Percentiles rank a stretch among this genome's conserved stretches.
Evolutionary conservation across 2,797 vertebrate species (phyloP).

Genomic region (Tragopan temminckii): DNA sequence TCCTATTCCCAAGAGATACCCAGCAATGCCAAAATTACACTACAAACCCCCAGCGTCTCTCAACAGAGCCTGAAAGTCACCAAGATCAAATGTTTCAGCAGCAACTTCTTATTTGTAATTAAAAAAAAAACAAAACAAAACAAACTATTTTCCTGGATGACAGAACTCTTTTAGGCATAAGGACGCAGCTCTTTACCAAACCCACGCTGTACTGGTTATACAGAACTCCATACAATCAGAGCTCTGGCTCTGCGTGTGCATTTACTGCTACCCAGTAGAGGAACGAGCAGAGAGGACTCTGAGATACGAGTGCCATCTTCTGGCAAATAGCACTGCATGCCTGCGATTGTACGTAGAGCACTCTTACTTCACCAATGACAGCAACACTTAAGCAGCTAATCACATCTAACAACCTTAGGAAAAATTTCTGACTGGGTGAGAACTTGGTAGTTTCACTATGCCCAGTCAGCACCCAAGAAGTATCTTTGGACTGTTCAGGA

Average conservation of each 20-base stretch:
- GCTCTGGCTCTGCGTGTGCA: not conserved
- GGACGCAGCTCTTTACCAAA: not conserved
- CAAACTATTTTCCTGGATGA: not conserved
- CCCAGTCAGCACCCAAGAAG: not conserved
- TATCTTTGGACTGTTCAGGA: not conserved
- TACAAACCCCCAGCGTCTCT: accelerated
- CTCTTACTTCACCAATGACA: accelerated
- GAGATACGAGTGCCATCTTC: constrained; percentile 34
- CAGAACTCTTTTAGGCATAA: not conserved
- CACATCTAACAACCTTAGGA: not conserved
- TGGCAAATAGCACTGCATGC: not conserved
- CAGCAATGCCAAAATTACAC: accelerated
- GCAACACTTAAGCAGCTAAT: too few species aligned
- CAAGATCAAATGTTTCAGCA: not conserved
- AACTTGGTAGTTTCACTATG: accelerated
- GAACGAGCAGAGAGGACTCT: not conserved
- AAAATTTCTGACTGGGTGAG: not conserved
- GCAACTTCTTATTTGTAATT: not conserved
- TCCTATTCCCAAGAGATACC: not conserved
- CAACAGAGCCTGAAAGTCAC: not conserved
- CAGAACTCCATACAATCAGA: not conserved
- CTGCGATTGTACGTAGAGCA: accelerated
- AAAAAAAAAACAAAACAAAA: too few species aligned
- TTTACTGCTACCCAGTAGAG: accelerated
- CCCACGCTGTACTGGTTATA: accelerated